Evolutionary conservation across 2,797 vertebrate species (phyloP).

Genomic region (Chrysocyon brachyurus): DNA sequence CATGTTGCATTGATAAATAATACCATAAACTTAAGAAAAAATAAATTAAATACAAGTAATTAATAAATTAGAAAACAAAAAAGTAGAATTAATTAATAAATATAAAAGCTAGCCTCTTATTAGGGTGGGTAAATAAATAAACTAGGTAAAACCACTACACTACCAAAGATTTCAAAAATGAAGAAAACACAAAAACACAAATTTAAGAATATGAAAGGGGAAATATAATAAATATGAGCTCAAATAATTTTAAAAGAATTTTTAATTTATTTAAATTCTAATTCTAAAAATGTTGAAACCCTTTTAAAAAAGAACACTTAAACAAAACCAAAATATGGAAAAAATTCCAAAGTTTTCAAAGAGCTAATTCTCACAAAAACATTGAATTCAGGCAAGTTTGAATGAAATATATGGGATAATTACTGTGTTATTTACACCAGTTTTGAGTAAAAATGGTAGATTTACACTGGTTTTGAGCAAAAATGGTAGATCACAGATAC

Average conservation of each 20-base stretch:
- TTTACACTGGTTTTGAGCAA: neutral
- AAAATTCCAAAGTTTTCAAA: constrained; percentile 34
- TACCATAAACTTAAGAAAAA: neutral
- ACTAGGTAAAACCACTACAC: neutral
- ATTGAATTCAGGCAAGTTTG: neutral
- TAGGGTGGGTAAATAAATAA: neutral
- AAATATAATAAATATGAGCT: neutral
- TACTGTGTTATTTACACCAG: neutral
- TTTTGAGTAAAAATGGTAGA: neutral
- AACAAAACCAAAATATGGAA: neutral
- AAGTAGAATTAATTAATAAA: neutral
- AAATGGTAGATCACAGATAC: neutral
- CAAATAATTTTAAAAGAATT: neutral
- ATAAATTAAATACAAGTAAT: constrained; percentile 9
- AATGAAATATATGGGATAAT: constrained; percentile 19
- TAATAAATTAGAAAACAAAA: neutral
- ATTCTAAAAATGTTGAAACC: neutral
- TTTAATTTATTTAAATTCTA: too few relatives aligned
- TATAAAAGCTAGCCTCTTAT: neutral
- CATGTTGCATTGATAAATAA: neutral
- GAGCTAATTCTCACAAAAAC: neutral
- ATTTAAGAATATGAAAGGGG: neutral
- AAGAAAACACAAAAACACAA: neutral
- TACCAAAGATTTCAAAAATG: neutral
- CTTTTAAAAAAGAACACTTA: neutral